Conservation (phyloP, 2,888 invertebrate genomes). For the Drosophila algonquin region DNA sequence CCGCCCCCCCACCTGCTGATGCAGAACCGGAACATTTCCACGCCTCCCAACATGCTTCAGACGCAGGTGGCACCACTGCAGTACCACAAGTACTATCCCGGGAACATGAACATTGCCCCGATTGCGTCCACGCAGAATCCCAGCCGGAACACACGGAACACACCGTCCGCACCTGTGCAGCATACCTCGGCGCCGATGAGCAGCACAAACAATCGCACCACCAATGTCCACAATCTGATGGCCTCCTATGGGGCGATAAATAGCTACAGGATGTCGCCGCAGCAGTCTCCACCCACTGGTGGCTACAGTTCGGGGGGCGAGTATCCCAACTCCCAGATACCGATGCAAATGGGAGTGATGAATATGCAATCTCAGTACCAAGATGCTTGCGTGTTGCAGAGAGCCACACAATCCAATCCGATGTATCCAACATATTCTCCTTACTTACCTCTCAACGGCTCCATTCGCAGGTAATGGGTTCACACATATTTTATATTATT, state of each 20-base stretch:
- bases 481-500: constrained; percentile 44
- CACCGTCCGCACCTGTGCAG: constrained; percentile 85
- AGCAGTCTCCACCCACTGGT: constrained; percentile 85
- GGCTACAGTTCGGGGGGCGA: constrained; percentile 86
- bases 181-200: constrained; percentile 86
- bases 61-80: constrained; percentile 86
- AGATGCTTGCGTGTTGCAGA: constrained; percentile 87
- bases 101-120: constrained; percentile 85
- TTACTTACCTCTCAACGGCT: constrained; percentile 83
- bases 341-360: constrained; percentile 93
- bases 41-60: constrained; percentile 86
- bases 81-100: constrained; percentile 88
- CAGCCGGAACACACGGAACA: constrained; percentile 85
- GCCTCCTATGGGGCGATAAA: constrained; percentile 90
- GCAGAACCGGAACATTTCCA: constrained; percentile 87
- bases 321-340: constrained; percentile 89
- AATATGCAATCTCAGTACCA: constrained; percentile 91
- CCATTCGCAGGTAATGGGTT: constrained; percentile 82
- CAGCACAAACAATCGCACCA: constrained; percentile 86
- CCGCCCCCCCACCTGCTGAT: constrained; percentile 88
- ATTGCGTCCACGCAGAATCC: constrained; percentile 85
- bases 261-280: constrained; percentile 91
- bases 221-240: constrained; percentile 90
- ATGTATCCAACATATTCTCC: constrained; percentile 87
- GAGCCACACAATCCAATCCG: constrained; percentile 89